Percentiles rank a stretch among this genome's conserved stretches.
Conservation (phyloP, 1,140 invertebrate species). For the Episyrphus balteatus region DNA sequence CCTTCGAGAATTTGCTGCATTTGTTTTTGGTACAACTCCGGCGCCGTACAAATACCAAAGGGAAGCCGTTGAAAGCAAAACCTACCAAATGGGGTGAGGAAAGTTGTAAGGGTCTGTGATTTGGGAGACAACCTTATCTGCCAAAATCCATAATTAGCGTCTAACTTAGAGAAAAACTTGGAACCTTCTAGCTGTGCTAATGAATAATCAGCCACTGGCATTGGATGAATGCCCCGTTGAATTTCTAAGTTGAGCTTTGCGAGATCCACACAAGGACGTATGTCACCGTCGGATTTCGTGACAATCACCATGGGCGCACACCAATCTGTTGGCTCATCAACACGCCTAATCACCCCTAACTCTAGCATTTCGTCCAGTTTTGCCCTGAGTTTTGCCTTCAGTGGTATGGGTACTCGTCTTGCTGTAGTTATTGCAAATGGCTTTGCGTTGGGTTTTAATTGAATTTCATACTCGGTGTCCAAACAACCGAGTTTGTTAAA, state of each 20-base stretch:
- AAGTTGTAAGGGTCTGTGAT: not conserved
- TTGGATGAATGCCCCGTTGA: not conserved
- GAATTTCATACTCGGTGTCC: not conserved
- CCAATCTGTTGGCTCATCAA: not conserved
- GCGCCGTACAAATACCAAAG: not conserved
- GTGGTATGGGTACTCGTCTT: not conserved
- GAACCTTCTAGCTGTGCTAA: not conserved
- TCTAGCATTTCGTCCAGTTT: not conserved
- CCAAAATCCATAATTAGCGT: not conserved
- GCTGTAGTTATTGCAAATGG: not conserved
- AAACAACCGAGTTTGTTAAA: not conserved
- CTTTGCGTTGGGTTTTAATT: not conserved
- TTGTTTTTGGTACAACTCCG: not conserved
- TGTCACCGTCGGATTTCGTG: not conserved
- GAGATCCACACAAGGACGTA: not conserved
- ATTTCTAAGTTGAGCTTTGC: not conserved
- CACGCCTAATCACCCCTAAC: not conserved
- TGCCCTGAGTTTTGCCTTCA: not conserved
- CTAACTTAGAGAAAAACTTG: not conserved
- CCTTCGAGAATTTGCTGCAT: not conserved
- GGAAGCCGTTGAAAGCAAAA: not conserved
- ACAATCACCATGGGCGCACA: not conserved
- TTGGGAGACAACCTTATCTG: not conserved
- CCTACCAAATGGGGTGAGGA: not conserved
- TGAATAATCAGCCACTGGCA: not conserved